Evolutionary conservation across 1,140 invertebrate species (phyloP).

Genomic region (Heliconius hermathena): DNA sequence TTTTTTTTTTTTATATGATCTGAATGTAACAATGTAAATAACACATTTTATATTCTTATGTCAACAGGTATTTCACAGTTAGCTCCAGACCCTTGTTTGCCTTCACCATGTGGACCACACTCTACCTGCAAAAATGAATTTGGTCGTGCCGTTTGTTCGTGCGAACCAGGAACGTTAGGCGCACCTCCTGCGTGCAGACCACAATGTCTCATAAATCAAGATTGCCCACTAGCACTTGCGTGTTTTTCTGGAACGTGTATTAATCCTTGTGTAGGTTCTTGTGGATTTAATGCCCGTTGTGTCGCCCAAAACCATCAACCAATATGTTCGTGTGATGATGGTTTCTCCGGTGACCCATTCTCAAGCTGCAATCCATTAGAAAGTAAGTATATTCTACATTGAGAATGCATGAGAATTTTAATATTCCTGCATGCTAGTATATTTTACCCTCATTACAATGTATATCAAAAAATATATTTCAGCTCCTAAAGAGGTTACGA

Average conservation of each 20-base stretch:
- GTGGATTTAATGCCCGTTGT: conserved; percentile 91
- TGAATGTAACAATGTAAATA: too few relatives aligned
- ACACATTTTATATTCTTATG: conserved; percentile 16
- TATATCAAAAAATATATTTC: conserved; percentile 51
- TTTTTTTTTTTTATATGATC: too few relatives aligned
- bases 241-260: conserved; percentile 89
- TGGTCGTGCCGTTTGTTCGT: conserved; percentile 88
- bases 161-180: conserved; percentile 90
- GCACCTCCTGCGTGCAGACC: conserved; percentile 90
- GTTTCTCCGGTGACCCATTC: conserved; percentile 92
- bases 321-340: conserved; percentile 88
- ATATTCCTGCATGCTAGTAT: conserved; percentile 42
- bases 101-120: conserved; percentile 92
- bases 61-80: conserved; percentile 50
- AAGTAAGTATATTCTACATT: conserved; percentile 80
- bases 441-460: conserved; percentile 9
- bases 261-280: conserved; percentile 92
- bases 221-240: conserved; percentile 89
- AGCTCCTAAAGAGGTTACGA: conserved; percentile 74
- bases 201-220: conserved; percentile 90
- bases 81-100: conserved; percentile 85
- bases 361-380: conserved; percentile 86
- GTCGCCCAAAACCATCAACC: conserved; percentile 89
- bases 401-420: conserved; percentile 37
- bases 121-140: conserved; percentile 88